Conservation (phyloP, 2,797 vertebrate species). For the Acrossocheilus fasciatus region DNA sequence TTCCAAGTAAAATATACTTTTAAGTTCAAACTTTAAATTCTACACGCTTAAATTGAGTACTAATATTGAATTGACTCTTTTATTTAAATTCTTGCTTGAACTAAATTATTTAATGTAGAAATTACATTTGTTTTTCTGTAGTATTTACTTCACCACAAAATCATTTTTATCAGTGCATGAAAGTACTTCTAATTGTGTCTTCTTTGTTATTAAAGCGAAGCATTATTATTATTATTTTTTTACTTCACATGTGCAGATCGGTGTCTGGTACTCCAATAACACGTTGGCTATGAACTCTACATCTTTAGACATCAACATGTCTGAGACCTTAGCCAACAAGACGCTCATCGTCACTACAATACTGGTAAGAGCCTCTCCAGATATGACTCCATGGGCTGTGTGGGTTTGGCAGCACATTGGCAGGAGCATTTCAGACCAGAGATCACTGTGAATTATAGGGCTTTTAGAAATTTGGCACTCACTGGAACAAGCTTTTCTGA, state of each 20-base stretch:
- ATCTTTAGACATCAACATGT: slow-evolving; percentile 85
- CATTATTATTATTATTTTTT: slow-evolving; percentile 30
- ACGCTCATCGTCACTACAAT: slow-evolving; percentile 90
- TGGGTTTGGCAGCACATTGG: background rate
- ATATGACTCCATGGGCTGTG: background rate
- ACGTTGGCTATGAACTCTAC: slow-evolving; percentile 89
- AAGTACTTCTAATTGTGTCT: background rate
- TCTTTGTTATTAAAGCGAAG: background rate
- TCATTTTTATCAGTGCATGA: background rate
- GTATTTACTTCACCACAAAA: too few relatives aligned
- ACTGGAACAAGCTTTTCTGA: background rate
- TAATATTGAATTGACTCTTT: too few relatives aligned
- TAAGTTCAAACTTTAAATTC: too few relatives aligned
- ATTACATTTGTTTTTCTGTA: too few relatives aligned
- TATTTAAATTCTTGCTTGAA: too few relatives aligned
- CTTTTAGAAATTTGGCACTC: slow-evolving; percentile 7
- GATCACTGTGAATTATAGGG: background rate
- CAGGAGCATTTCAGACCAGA: background rate
- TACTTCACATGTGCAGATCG: slow-evolving; percentile 78
- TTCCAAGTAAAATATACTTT: too few relatives aligned
- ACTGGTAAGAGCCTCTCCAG: slow-evolving; percentile 81
- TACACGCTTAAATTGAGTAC: too few relatives aligned
- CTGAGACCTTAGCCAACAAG: slow-evolving; percentile 88
- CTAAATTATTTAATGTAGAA: too few relatives aligned
- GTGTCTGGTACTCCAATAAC: slow-evolving; percentile 91